Evolutionary conservation across 2,797 vertebrate genomes (phyloP), one percentile per base, ranked within the genome.

Genomic region (Gobionotothen gibberifrons): DNA sequence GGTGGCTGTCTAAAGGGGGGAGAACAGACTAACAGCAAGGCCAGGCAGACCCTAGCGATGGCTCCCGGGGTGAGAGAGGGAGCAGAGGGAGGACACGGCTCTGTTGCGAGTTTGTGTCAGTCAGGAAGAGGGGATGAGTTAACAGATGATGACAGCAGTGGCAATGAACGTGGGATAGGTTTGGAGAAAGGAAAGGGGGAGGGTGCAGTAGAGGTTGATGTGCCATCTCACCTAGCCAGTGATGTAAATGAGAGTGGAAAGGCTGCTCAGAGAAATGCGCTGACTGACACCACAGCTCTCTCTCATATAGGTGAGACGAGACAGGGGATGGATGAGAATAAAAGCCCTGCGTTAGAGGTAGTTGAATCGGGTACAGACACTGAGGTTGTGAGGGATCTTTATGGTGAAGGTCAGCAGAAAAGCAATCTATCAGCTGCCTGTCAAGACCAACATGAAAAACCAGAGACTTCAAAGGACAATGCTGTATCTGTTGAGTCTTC

Each of bases 401-500:
- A 14, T 16, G 64, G 47, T 59, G 78, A 79, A 80, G 74, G 51
- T 88, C 86, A 82, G 56, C 59, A 73, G 69, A 63, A 84, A 81
- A 69, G 65, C 46, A 52, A 76, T 61, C 29, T 79, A 36, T 67
- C 80, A 85, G 53, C 72, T 72, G 22, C 57, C 70, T 63, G 80
- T 88, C 84, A 92, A 77, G 77, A 87, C 46, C 84, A 73, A 76
- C 52, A 67, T 17, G 74, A 48, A 69, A 62, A 77, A 53, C 21
- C 48, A 2, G 79, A 82, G 47, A 44, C 32, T 39, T 55, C 76
- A 21, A 39, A 69, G 54, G 85, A 87, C 81, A 82, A 54, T 59
- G 62, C 44, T 51, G 32, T 56, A 14, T 61, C 81, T 90, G 81
- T 82, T 61, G 75, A 73, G 60, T 61, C 81, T 44, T 54, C 58